Percentiles rank a stretch among this genome's conserved stretches.
These are phyloP conservation scores for Synergus itoensis DNA, from an alignment of 2,888 invertebrate species.

Conservation along the genomic window DNA sequence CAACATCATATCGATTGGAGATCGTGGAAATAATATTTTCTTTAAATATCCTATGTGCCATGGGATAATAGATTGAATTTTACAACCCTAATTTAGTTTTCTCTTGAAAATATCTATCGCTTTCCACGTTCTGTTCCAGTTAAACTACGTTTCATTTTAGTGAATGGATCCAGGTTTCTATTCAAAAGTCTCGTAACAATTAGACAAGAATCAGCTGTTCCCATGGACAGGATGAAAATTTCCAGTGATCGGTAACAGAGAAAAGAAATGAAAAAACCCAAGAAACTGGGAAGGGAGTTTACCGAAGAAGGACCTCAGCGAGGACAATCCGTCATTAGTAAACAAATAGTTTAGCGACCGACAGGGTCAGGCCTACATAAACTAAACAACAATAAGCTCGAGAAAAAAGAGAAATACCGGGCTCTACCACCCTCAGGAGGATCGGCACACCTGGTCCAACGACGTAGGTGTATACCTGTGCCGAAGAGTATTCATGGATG, in stretches of 20 bases:
- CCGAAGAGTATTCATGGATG: slow-evolving; percentile 10
- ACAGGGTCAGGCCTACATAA: slow-evolving; percentile 67
- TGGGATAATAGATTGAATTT: not conserved
- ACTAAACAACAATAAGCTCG: slow-evolving; percentile 70
- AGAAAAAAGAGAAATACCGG: slow-evolving; percentile 64
- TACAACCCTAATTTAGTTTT: not conserved
- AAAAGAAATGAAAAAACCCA: slow-evolving; percentile 39
- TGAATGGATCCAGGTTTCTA: not conserved
- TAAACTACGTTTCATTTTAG: not conserved
- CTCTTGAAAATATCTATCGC: not conserved
- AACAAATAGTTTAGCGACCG: slow-evolving; percentile 72
- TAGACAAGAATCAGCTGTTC: slow-evolving; percentile 39
- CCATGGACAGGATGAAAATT: slow-evolving; percentile 27
- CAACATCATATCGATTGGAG: too few relatives aligned
- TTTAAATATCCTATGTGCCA: too few relatives aligned
- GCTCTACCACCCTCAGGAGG: slow-evolving; percentile 59
- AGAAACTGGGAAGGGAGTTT: slow-evolving; percentile 41
- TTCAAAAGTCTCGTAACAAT: slow-evolving; percentile 24
- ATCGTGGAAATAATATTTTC: too few relatives aligned
- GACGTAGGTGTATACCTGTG: slow-evolving; percentile 57
- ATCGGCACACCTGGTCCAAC: slow-evolving; percentile 63
- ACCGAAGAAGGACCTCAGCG: slow-evolving; percentile 48
- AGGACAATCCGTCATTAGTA: slow-evolving; percentile 74
- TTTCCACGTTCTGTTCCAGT: not conserved
- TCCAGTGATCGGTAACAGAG: slow-evolving; percentile 44